Percentiles rank a stretch among this genome's conserved stretches.
Evolutionary conservation across 1,140 invertebrate species (phyloP).

Genomic region (Thaumatotibia leucotreta): DNA sequence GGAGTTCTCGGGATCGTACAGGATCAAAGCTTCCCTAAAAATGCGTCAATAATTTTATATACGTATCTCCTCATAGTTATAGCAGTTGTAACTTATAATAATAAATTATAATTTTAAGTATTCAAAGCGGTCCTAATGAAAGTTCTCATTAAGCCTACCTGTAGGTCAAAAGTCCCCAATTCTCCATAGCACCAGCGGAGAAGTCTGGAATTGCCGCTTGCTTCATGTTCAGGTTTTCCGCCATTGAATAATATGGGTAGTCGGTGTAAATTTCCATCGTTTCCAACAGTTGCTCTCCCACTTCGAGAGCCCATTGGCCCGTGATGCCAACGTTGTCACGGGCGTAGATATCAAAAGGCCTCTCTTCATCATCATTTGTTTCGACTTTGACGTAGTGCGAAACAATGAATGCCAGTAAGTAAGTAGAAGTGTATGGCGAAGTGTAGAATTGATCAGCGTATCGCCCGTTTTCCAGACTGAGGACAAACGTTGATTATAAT

Average conservation of each 20-base stretch:
- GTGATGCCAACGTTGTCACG: slow-evolving; percentile 80
- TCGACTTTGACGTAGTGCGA: slow-evolving; percentile 81
- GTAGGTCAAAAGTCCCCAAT: slow-evolving; percentile 83
- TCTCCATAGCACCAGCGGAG: slow-evolving; percentile 82
- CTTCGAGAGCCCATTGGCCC: slow-evolving; percentile 78
- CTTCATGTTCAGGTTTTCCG: slow-evolving; percentile 76
- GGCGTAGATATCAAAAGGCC: slow-evolving; percentile 83
- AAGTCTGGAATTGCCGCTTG: slow-evolving; percentile 86
- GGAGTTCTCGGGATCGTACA: slow-evolving; percentile 50
- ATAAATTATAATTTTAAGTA: no score
- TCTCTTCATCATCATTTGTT: slow-evolving; percentile 31
- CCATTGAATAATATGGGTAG: slow-evolving; percentile 73
- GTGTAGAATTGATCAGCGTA: slow-evolving; percentile 55
- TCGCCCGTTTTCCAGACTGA: slow-evolving; percentile 32
- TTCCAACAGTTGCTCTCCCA: slow-evolving; percentile 69
- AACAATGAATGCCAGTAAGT: slow-evolving; percentile 90
- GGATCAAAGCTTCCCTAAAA: slow-evolving; percentile 55
- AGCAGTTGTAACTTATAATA: no score
- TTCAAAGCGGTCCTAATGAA: not conserved
- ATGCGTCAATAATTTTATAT: not conserved
- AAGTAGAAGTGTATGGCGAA: slow-evolving; percentile 90
- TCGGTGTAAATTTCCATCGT: slow-evolving; percentile 70
- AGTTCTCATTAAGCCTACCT: slow-evolving; percentile 55
- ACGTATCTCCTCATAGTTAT: no score
- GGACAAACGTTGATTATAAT: slow-evolving; percentile 9